Evolutionary conservation across 2,888 invertebrate species (phyloP), one percentile per base, ranked within the genome.

Genomic region (Actias luna): DNA sequence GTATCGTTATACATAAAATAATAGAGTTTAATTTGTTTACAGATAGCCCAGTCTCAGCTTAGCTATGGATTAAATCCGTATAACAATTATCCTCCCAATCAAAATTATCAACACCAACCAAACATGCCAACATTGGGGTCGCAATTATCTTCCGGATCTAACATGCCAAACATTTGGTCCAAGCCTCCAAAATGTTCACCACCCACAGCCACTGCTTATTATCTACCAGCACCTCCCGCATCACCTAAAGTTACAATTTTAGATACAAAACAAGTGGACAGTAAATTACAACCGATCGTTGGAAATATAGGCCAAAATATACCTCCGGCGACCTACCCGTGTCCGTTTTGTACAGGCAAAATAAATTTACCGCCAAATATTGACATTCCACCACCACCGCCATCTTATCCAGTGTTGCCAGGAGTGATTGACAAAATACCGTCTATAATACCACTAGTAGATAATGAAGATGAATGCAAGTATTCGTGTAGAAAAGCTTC

Each of bases 161-260:
- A 58, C 52, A 31, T 25, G 18, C 60, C 57, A 62, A 64, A 60
- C n/a, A 55, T 36, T 62, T 63, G 64, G 64, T 22, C 52, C 27
- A 59, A 50, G 31, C 14, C 62, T 5, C 68, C 77, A 52, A 79
- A 73, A 69, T 72, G 74, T 46, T 70, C 65, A 5, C 74, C 78
- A 25, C 65, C 75, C 58, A 69, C 75, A 0, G 77, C 80, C 0
- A 70, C 58, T 10, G 80, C 71, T 0, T 80, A 79, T 66, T 80
- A 76, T 42, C 36, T 81, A 31, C 73, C 76, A 0, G 63, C 72
- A 1, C 70, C 75, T 4, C 67, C 71, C 25, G 59, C 72, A n/a
- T 29, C 69, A 39, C 71, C 77, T 10, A 79, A 69, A 72, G 64
- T 75, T 7, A 70, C 71, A 1, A 58, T 73, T 5, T 39, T 73